Evolutionary conservation across 1,140 invertebrate genomes (phyloP).

Genomic region (Lutraria rhynchaena): DNA sequence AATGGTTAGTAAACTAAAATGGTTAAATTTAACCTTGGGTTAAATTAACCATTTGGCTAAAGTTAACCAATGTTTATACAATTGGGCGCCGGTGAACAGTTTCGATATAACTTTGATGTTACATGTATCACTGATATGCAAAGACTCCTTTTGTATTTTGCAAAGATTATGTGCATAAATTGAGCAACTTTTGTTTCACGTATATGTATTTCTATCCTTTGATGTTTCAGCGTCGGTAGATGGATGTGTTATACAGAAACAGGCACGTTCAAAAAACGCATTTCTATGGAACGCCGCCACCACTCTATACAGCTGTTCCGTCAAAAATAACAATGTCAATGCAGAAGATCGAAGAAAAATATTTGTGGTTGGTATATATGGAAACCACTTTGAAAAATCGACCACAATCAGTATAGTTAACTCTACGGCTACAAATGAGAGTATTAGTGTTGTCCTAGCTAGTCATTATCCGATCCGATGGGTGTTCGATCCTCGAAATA

Average conservation of each 20-base stretch:
- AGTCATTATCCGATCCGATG: conserved; percentile 45
- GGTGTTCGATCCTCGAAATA: neutral
- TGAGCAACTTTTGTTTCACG: too few species aligned
- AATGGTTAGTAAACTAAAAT: too few species aligned
- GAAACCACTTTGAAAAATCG: conserved; percentile 28
- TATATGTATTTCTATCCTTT: neutral
- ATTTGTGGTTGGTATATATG: conserved; percentile 40
- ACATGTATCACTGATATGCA: too few species aligned
- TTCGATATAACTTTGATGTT: too few species aligned
- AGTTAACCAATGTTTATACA: too few species aligned
- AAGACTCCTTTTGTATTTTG: too few species aligned
- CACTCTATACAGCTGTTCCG: neutral
- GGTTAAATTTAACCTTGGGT: too few species aligned
- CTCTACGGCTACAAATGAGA: neutral
- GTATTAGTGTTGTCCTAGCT: conserved; percentile 23
- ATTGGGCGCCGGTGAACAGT: too few species aligned
- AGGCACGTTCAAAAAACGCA: neutral
- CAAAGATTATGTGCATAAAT: too few species aligned
- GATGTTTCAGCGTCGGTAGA: conserved; percentile 28
- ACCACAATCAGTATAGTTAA: conserved; percentile 9
- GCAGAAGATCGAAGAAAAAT: neutral
- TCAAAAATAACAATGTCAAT: neutral
- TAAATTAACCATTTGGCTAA: too few species aligned
- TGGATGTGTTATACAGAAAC: conserved; percentile 13
- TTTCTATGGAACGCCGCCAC: conserved; percentile 15